These are phyloP conservation scores for Cladopsammia gracilis DNA, from an alignment of 64 coral and sea anemone genomes.

Conservation along the genomic window DNA sequence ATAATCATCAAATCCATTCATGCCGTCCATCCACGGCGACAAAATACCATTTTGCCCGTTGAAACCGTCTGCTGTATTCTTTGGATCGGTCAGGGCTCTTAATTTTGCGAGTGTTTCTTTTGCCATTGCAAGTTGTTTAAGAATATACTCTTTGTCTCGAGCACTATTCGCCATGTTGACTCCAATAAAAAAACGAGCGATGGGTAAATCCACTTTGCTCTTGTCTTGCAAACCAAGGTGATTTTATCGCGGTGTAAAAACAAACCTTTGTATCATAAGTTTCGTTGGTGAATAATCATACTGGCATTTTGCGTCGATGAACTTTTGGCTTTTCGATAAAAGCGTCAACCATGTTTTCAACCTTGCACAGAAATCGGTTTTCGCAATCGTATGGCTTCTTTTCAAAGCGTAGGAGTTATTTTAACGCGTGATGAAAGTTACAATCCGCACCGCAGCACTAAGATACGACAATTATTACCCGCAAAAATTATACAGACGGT, in stretches of 20 bases:
- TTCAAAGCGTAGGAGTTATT: background rate
- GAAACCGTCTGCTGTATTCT: background rate
- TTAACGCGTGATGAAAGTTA: background rate
- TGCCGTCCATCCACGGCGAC: background rate
- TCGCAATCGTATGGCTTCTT: background rate
- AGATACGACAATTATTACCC: conserved; percentile 9
- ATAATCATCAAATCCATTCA: background rate
- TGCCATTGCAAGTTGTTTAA: conserved; percentile 53
- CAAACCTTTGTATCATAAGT: background rate
- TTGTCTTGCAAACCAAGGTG: background rate
- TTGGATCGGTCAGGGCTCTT: conserved; percentile 11
- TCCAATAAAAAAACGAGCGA: background rate
- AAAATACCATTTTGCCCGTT: conserved; percentile 2
- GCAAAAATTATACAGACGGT: conserved; percentile 24
- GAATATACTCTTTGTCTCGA: conserved; percentile 54
- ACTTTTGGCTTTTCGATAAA: background rate
- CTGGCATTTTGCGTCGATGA: background rate
- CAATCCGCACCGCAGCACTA: background rate
- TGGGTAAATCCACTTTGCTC: background rate
- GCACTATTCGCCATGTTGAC: conserved; percentile 51
- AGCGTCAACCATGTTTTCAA: no score
- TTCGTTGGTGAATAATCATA: background rate
- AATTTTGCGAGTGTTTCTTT: conserved; percentile 56
- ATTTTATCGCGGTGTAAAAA: background rate
- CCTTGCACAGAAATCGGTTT: background rate